Conservation (phyloP, 92 coral and sea anemone species). For the Paramuricea clavata region DNA sequence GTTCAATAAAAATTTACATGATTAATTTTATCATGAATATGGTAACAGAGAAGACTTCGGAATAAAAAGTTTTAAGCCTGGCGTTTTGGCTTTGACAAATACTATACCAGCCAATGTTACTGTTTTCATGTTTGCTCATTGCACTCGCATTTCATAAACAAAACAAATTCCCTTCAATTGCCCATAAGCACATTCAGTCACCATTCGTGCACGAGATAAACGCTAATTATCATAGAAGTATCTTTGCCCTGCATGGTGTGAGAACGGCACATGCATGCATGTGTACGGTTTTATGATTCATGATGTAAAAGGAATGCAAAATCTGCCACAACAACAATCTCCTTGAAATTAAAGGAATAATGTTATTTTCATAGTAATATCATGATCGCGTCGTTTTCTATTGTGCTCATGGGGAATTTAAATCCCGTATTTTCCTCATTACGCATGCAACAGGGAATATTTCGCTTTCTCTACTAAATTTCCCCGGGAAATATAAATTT, state of each 20-base stretch:
- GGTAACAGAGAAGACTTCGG: too few relatives aligned
- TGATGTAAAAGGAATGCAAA: conserved; percentile 12
- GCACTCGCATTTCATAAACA: conserved; percentile 9
- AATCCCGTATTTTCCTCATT: too few relatives aligned
- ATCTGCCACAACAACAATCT: conserved; percentile 21
- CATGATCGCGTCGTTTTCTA: too few relatives aligned
- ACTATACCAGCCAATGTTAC: conserved; percentile 29
- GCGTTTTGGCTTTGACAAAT: too few relatives aligned
- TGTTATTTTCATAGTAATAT: conserved; percentile 22
- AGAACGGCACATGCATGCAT: conserved; percentile 3
- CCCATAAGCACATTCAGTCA: conserved; percentile 21
- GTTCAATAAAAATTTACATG: too few relatives aligned
- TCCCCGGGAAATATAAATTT: too few relatives aligned
- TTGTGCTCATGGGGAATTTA: too few relatives aligned
- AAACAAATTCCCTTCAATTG: not conserved
- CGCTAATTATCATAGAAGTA: conserved; percentile 38
- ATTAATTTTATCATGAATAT: too few relatives aligned
- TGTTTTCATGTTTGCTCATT: conserved; percentile 1
- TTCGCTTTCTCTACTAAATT: too few relatives aligned
- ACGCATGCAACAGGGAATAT: too few relatives aligned
- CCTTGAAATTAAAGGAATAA: conserved; percentile 1
- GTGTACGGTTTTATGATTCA: conserved; percentile 20
- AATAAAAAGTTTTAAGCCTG: too few relatives aligned
- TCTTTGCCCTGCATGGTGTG: conserved; percentile 2
- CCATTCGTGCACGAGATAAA: conserved; percentile 24